Conservation (phyloP, 2,797 vertebrate species). For the Siniperca scherzeri region DNA sequence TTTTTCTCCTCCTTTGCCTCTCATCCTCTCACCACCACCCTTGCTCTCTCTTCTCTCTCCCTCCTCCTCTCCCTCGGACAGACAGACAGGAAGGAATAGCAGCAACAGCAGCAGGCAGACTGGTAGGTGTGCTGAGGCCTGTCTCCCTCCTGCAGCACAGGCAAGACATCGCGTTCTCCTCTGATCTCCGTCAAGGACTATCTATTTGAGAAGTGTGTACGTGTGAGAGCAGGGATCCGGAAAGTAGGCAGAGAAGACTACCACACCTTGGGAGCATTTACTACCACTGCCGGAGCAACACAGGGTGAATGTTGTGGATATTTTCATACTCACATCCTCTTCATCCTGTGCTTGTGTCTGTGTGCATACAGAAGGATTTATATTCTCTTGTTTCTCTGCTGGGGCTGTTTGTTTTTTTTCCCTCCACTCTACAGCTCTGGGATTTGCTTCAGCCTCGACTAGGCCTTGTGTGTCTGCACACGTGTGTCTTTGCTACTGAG, state of each 20-base stretch:
- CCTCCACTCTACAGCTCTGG: conserved; percentile 30
- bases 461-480: conserved; percentile 57
- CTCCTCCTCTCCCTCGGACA: conserved; percentile 52
- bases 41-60: conserved; percentile 54
- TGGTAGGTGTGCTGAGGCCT: conserved; percentile 84
- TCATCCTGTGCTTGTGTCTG: conserved; percentile 25
- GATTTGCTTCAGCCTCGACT: conserved; percentile 22
- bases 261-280: conserved; percentile 79
- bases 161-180: conserved; percentile 74
- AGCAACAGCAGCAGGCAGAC: conserved; percentile 67
- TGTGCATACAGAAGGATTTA: conserved; percentile 17
- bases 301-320: conserved; percentile 57
- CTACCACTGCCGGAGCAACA: conserved; percentile 39
- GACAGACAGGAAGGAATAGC: conserved; percentile 41
- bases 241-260: conserved; percentile 67
- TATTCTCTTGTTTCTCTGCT: conserved; percentile 28
- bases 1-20: conserved; percentile 68
- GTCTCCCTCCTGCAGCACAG: conserved; percentile 72
- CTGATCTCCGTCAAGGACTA: conserved; percentile 81
- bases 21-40: conserved; percentile 68
- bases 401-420: conserved; percentile 56
- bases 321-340: conserved; percentile 50
- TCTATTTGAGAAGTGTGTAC: conserved; percentile 57
- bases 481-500: conserved; percentile 54
- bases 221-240: conserved; percentile 40